phyloP scores from a whole-genome alignment of 2,113 vertebrate species.

The Pelmatolapia mariae region DNA sequence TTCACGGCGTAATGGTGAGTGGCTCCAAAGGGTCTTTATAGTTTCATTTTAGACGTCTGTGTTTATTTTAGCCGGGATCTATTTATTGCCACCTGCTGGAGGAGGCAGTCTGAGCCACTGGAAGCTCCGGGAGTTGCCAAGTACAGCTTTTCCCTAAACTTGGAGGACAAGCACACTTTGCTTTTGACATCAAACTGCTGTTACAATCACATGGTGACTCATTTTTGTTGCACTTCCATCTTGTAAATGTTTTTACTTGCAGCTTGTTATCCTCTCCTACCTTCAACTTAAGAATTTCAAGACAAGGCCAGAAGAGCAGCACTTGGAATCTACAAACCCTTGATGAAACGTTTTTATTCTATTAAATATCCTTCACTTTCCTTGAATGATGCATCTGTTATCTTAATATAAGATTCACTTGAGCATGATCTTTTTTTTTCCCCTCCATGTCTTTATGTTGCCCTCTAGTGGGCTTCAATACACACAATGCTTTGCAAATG shows the following conservation, averaged over 20 bases:
- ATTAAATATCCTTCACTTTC: background rate
- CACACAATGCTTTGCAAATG: background rate
- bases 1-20: background rate
- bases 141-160: background rate
- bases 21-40: background rate
- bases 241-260: background rate
- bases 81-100: background rate
- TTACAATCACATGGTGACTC: background rate
- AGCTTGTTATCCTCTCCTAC: background rate
- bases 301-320: background rate
- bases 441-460: background rate
- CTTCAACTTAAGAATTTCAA: background rate
- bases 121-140: background rate
- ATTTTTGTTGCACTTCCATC: background rate
- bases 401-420: background rate
- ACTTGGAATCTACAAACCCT: background rate
- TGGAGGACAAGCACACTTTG: background rate
- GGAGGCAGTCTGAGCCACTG: background rate
- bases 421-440: background rate
- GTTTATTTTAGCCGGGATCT: background rate
- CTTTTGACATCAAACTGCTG: background rate
- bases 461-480: conserved; percentile 42
- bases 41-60: background rate
- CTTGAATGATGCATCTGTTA: background rate
- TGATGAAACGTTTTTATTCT: background rate